Evolutionary conservation across 1,140 invertebrate species (phyloP), one percentile per base, ranked within the genome.

Genomic region (Pseudomyrmex pallidus): DNA sequence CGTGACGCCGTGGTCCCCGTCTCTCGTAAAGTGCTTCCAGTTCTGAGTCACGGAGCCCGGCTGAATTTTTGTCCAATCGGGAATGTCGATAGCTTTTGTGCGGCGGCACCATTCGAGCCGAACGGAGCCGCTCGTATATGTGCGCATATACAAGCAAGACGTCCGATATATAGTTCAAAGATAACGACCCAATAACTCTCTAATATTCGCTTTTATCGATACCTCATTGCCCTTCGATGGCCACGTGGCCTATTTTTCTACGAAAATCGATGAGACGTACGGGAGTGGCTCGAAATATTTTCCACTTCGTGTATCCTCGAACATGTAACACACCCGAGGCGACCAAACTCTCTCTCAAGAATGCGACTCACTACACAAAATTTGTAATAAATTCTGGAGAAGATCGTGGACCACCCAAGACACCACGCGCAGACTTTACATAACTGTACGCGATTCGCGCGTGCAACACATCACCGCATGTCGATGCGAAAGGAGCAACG

Each of bases 21-120:
- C 63, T 84, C 91, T 91, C 91, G 91, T 92, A 92, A 91, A 92
- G 88, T 91, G 90, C 91, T 92, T 91, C 90, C 85, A 92, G 88
- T 91, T 92, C 90, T 92, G 91, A 91, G 84, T 92, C 92, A 93
- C 86, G 84, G 85, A 72, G 70, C 76, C 83, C 61, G 70, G 82
- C 82, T 63, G 82, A 66, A 93, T 94, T 93, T 93, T 93, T 93
- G 86, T 84, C 88, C 90, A 92, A 92, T 91, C 90, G 91, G 89
- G 91, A 93, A 91, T 92, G 90, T 90, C 89, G 91, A 92, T 92
- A 92, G 76, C 84, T 90, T 80, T 89, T 52, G 84, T 74, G 50
- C 50, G 66, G 86, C 82, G 74, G 77, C 82, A 72, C 72, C 86
- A 74, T 74, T 88, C 87, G 73, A 85, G 66, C 76, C 73, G 67